Base-by-base conservation (phyloP, 2,797 vertebrate species). In the Phoxinus dragarum region DNA sequence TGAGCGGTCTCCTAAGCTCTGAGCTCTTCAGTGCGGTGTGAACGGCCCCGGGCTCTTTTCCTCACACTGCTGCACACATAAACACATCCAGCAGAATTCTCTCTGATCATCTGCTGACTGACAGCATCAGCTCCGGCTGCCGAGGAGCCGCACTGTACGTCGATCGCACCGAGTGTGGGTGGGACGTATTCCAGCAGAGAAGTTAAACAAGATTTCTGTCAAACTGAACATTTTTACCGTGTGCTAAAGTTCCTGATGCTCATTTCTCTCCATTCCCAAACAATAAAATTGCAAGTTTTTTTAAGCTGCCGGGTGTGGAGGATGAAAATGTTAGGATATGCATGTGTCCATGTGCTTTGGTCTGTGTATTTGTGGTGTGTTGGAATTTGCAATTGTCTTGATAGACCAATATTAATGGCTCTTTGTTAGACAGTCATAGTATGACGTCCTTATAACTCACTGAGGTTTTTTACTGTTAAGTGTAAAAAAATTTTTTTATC, bases 51-150 rank as follows among this genome's bases (percentile, higher is more conserved):
- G 68, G 84, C 68, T 64, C 40, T 61, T 78, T 77, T 49, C 49
- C 38, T 84, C 64, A 77, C 64, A 77, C 64, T 66, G 82, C 64
- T 52, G 82, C 74, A 84, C 36, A 84, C 36, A 69, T 69, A 69
- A 78, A 84, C 74, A 84, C 83, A 80, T 80, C 67, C 75, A 61
- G 76, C 84, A 80, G 76, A 77, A 49, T 80, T 80, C 38, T 79
- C 67, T 85, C 75, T 61, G 84, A 80, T 85, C 76, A 49, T 85
- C 54, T 66, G 42, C 76, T 80, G 68, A 85, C 82, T 78, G 73
- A 76, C 36, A 69, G 34, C 74, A 78, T 77, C 49, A 21, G 73
- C 36, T 77, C 10, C 14, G 49, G 17, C 59, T 84, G 59, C 44
- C 0, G 59, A 54, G 73, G 9, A 84, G 61, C 34, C 42, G 12